Conservation (phyloP, 2,797 vertebrate species). For the Brachyalestes nurse region DNA sequence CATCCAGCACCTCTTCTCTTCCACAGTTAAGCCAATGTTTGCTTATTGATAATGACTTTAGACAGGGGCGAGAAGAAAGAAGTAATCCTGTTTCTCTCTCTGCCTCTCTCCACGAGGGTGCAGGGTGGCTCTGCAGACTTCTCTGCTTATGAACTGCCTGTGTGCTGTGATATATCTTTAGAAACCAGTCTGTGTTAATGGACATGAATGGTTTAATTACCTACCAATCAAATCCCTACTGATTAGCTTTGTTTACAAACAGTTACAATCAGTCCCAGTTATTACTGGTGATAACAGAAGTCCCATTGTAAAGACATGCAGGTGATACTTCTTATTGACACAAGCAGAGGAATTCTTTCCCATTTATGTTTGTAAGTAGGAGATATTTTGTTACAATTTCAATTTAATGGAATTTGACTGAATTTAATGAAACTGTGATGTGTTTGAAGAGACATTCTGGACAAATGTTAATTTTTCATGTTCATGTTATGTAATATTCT, state of each 20-base stretch:
- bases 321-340: too few species aligned
- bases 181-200: conserved; percentile 31
- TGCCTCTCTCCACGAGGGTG: conserved; percentile 52
- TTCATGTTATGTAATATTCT: too few species aligned
- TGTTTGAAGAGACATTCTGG: too few species aligned
- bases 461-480: too few species aligned
- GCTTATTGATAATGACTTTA: conserved; percentile 72
- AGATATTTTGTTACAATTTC: too few species aligned
- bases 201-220: conserved; percentile 28
- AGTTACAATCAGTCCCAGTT: conserved; percentile 12
- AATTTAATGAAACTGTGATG: too few species aligned
- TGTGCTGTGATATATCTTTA: background rate
- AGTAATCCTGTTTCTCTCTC: conserved; percentile 61
- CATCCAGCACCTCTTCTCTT: conserved; percentile 53
- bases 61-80: conserved; percentile 66
- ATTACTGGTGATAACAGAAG: too few species aligned
- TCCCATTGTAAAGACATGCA: too few species aligned
- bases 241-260: conserved; percentile 5
- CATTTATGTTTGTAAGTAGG: too few species aligned
- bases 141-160: background rate
- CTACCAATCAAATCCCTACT: conserved; percentile 20
- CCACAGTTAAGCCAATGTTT: conserved; percentile 72
- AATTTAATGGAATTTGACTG: too few species aligned
- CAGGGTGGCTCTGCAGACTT: conserved; percentile 62
- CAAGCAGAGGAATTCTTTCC: too few species aligned